phyloP scores from a whole-genome alignment of 2,113 vertebrate species.

The Ibidorhyncha struthersii region DNA sequence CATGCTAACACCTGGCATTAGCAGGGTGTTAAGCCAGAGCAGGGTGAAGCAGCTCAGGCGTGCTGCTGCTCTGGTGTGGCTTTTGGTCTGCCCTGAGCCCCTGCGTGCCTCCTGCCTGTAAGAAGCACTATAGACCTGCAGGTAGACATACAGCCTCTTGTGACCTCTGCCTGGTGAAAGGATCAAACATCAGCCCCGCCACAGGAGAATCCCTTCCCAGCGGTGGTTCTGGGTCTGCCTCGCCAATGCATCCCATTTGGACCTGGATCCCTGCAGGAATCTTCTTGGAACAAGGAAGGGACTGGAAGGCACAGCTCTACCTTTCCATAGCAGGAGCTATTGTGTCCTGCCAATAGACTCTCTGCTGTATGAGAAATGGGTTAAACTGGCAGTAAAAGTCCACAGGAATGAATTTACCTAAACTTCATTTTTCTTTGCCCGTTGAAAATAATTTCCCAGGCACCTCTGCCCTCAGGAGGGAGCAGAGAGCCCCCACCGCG shows the following conservation, averaged over 20 bases:
- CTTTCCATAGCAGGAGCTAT: background rate
- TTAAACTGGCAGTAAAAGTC: background rate
- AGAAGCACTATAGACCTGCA: background rate
- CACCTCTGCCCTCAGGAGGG: background rate
- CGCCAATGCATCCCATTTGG: background rate
- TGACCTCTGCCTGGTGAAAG: background rate
- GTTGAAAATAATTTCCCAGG: background rate
- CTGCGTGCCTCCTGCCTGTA: background rate
- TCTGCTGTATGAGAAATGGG: background rate
- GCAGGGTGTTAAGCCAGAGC: background rate
- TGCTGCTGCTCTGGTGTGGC: accelerated
- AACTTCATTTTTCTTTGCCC: background rate
- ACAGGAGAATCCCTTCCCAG: background rate
- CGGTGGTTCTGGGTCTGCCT: background rate
- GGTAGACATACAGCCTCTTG: background rate
- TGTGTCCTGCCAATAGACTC: background rate
- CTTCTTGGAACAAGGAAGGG: background rate
- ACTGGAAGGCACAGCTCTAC: background rate
- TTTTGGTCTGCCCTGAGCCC: background rate
- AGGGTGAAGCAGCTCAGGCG: background rate
- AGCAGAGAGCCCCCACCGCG: background rate
- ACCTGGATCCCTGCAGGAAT: background rate
- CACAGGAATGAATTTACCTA: background rate
- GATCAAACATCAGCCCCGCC: background rate
- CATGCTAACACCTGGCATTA: background rate